Base-by-base conservation (phyloP, 1,140 invertebrate species). In the Berghia stephanieae region DNA sequence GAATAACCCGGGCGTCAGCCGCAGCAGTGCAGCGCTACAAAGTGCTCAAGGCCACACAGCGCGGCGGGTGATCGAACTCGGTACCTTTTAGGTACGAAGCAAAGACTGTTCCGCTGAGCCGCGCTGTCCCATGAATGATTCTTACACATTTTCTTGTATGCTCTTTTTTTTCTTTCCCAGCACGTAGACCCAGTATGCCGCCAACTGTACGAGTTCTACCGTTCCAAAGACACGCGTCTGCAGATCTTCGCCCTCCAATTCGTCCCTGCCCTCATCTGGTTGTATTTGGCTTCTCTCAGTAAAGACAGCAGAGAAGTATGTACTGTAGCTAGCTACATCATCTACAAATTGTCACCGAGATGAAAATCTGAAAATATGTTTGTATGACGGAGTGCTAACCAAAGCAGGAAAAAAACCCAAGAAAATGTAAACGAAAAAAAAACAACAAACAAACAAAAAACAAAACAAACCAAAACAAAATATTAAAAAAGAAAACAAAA, bases 141-240 rank as follows among this genome's bases (percentile, higher is more conserved):
- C n/a, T n/a, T n/a, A n/a, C n/a, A n/a, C n/a, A n/a, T 27, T 60
- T 60, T 18, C 24, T 24, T 60, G 31, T 60, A 27, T 60, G 21
- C 18, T 60, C 57, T 60, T 70, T 18, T 57, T 40, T 75, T 86
- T 84, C 86, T 82, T 85, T 93, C 93, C 78, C 90, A 96, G 95
- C 87, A 95, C 67, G 89, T 96, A 78, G 94, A 95, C 86, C 92
- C 93, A 84, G 94, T 97, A 44, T 96, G 96, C 84, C 92, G 94
- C 83, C 95, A 96, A 84, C 89, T 97, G 80, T 94, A 96, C 86
- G 93, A 93, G 83, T 96, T 96, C 87, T 97, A 96, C 90, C 93
- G 95, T 80, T 95, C 95, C 5, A 91, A 92, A 72, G 94, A 96
- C 89, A 90, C 91, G 66, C 92, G 94, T 83, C 89, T 97, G 34